phyloP scores from a whole-genome alignment of 1,140 invertebrate species.

The Aphidius gifuensis region DNA sequence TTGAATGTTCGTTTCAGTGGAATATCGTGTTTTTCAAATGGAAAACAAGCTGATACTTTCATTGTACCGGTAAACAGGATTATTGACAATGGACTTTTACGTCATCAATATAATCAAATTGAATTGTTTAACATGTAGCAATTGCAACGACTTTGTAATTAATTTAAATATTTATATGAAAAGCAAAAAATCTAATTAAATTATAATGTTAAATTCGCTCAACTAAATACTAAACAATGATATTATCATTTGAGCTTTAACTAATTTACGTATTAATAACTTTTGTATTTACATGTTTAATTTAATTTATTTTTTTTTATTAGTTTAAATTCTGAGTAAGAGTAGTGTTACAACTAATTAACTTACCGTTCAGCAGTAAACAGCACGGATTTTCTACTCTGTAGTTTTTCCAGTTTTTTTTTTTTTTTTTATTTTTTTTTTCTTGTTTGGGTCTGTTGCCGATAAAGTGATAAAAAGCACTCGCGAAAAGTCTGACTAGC shows the following conservation, averaged over 20 bases:
- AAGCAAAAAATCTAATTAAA: background rate
- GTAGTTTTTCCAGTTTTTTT: slow-evolving; percentile 2
- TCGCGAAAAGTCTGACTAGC: slow-evolving; percentile 15
- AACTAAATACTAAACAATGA: no score
- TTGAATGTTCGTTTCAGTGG: slow-evolving; percentile 27
- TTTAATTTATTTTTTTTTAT: background rate
- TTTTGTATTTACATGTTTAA: background rate
- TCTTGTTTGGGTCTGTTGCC: slow-evolving; percentile 3
- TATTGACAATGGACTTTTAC: slow-evolving; percentile 31
- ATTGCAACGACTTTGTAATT: no score
- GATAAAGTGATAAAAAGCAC: slow-evolving; percentile 13
- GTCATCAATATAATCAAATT: slow-evolving; percentile 19
- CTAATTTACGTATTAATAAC: no score
- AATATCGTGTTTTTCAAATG: slow-evolving; percentile 10
- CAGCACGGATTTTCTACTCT: background rate
- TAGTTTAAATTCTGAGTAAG: background rate
- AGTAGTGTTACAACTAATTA: slow-evolving; percentile 21
- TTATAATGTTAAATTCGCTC: no score
- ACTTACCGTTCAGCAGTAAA: slow-evolving; percentile 24
- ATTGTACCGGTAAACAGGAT: slow-evolving; percentile 29
- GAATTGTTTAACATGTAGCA: slow-evolving; percentile 25
- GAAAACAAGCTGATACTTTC: background rate
- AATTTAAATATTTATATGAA: no score
- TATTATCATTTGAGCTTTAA: no score
- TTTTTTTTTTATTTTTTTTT: slow-evolving; percentile 6